Conservation (phyloP, 2,797 vertebrate species). For the Microchirus variegatus region DNA sequence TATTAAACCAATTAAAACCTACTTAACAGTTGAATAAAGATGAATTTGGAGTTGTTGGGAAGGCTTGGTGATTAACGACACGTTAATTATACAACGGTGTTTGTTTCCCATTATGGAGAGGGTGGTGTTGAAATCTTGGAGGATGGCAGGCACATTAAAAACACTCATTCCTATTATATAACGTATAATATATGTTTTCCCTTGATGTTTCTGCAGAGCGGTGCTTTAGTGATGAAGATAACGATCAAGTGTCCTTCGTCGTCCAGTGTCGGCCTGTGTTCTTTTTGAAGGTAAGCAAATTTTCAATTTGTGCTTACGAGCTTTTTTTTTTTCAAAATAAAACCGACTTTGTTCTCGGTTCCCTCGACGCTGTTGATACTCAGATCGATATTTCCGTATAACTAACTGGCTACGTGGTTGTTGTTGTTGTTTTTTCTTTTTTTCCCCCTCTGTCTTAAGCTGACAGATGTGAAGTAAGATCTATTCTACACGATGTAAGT, state of each 20-base stretch:
- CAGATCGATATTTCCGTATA: background rate
- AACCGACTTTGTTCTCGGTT: slow-evolving; percentile 3
- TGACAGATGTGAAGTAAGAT: no score
- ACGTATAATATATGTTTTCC: background rate
- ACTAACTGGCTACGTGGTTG: no score
- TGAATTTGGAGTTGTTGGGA: slow-evolving; percentile 45
- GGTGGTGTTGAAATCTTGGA: slow-evolving; percentile 26
- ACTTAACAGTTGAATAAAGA: slow-evolving; percentile 52
- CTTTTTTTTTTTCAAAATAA: background rate
- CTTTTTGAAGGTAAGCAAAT: slow-evolving; percentile 5
- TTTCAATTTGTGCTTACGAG: background rate
- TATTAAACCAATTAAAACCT: slow-evolving; percentile 60
- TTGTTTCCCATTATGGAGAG: slow-evolving; percentile 45
- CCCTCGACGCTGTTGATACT: slow-evolving; percentile 5
- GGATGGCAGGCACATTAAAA: background rate
- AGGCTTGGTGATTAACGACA: slow-evolving; percentile 48
- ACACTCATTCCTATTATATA: background rate
- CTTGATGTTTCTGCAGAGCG: background rate
- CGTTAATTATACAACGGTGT: slow-evolving; percentile 64
- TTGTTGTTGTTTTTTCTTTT: no score
- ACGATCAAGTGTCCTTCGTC: background rate
- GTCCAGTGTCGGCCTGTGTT: background rate
- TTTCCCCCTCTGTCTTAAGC: no score
- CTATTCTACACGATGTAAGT: no score
- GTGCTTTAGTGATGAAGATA: background rate